Evolutionary conservation across 2,797 vertebrate species (phyloP).

Genomic region (Oreochromis mossambicus): DNA sequence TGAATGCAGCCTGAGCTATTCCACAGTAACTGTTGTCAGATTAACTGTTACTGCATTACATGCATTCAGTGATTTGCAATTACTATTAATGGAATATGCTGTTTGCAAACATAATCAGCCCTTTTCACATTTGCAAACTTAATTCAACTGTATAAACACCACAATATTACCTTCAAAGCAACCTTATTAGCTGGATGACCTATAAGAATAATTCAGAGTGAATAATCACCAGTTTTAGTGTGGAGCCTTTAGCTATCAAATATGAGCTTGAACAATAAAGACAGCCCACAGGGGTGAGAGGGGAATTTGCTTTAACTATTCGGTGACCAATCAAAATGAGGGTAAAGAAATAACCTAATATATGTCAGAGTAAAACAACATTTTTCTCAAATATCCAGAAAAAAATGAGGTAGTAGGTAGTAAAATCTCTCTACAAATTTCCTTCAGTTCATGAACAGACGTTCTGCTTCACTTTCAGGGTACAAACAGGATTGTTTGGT

Average conservation of each 20-base stretch:
- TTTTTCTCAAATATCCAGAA: not conserved
- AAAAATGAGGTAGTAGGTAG: rapidly evolving
- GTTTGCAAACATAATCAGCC: not conserved
- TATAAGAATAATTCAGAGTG: not conserved
- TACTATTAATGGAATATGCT: not conserved
- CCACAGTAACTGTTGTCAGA: not conserved
- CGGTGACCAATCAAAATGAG: not conserved
- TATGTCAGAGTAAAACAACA: not conserved
- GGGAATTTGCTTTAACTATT: not conserved
- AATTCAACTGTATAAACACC: not conserved
- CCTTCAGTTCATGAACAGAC: not conserved
- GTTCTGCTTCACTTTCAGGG: not conserved
- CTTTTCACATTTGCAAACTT: not conserved
- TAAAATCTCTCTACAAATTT: not conserved
- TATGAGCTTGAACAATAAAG: not conserved
- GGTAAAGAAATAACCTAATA: not conserved
- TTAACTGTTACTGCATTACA: not conserved
- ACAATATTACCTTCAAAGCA: not conserved
- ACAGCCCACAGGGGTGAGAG: not conserved
- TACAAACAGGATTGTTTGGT: not conserved
- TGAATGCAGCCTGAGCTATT: not conserved
- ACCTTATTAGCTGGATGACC: rapidly evolving
- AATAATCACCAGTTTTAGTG: not conserved
- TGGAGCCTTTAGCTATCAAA: not conserved
- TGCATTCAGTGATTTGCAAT: not conserved